Conservation (phyloP, 1,140 invertebrate genomes). For the Sitobion miscanthi region DNA sequence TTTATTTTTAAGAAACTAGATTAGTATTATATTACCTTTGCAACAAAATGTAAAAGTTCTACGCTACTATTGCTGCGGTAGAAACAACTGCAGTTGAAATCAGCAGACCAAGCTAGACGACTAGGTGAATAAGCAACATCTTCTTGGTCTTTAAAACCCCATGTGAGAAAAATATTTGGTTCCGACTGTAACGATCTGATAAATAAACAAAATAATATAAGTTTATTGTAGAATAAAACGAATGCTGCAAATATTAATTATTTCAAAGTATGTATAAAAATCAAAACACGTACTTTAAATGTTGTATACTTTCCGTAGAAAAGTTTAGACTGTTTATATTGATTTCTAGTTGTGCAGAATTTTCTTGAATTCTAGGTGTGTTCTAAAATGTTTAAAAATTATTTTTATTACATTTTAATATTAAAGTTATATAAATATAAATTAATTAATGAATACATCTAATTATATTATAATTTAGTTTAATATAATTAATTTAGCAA, state of each 20-base stretch:
- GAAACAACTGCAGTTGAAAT: constrained; percentile 50
- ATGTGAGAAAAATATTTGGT: constrained; percentile 40
- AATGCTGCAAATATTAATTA: background rate
- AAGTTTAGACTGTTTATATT: constrained; percentile 23
- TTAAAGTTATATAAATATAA: background rate
- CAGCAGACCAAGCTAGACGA: constrained; percentile 29
- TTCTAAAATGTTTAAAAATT: background rate
- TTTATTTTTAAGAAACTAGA: background rate
- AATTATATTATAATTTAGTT: background rate
- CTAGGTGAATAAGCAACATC: constrained; percentile 45
- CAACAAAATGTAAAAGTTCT: constrained; percentile 52
- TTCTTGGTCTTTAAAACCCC: constrained; percentile 54
- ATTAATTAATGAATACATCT: background rate
- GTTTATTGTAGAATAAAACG: background rate
- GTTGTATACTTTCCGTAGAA: constrained; percentile 19
- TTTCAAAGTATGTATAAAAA: background rate
- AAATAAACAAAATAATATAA: background rate
- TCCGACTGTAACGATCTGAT: constrained; percentile 21
- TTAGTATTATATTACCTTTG: constrained; percentile 22
- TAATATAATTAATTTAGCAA: background rate
- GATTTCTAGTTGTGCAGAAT: constrained; percentile 45
- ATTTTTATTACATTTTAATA: background rate
- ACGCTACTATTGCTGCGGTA: constrained; percentile 34
- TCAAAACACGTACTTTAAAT: constrained; percentile 35
- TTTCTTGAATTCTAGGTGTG: background rate